phyloP scores from a whole-genome alignment of 2,797 vertebrate genomes.

The Rhinatrema bivittatum region DNA sequence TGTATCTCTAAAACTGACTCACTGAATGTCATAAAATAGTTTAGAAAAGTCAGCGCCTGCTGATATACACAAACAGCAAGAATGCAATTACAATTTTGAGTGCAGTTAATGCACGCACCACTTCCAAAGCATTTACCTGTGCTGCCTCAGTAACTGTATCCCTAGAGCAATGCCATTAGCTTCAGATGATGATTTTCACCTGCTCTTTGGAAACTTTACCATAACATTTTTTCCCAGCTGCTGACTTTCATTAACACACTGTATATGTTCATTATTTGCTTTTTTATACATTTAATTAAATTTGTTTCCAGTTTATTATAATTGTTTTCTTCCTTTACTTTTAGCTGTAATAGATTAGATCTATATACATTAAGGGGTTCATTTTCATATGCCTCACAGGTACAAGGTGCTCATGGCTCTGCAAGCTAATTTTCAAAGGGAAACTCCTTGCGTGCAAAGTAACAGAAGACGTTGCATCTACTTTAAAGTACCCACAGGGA shows the following conservation, averaged over 20 bases:
- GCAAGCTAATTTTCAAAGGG: too few species aligned
- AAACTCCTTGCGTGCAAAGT: too few species aligned
- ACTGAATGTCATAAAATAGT: neutral
- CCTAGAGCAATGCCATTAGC: conserved; percentile 1
- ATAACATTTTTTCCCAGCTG: neutral
- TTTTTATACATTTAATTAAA: conserved; percentile 5
- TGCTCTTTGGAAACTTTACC: conserved; percentile 2
- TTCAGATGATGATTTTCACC: conserved; percentile 1
- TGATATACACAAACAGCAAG: neutral
- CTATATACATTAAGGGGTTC: too few species aligned
- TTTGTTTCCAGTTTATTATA: conserved; percentile 14
- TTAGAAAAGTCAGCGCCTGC: neutral
- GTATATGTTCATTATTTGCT: conserved; percentile 5
- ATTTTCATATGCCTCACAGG: too few species aligned
- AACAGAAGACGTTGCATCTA: too few species aligned
- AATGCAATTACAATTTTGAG: conserved; percentile 7
- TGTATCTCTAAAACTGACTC: neutral
- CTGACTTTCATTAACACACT: conserved; percentile 4
- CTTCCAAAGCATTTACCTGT: conserved; percentile 1
- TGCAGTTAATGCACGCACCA: neutral
- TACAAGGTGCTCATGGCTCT: too few species aligned
- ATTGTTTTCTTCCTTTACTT: conserved; percentile 8
- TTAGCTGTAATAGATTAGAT: too few species aligned
- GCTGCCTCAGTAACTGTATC: conserved; percentile 1
- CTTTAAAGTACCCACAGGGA: too few species aligned